Base-by-base conservation (phyloP, 2,797 vertebrate genomes). In the Phrynocephalus forsythii region DNA sequence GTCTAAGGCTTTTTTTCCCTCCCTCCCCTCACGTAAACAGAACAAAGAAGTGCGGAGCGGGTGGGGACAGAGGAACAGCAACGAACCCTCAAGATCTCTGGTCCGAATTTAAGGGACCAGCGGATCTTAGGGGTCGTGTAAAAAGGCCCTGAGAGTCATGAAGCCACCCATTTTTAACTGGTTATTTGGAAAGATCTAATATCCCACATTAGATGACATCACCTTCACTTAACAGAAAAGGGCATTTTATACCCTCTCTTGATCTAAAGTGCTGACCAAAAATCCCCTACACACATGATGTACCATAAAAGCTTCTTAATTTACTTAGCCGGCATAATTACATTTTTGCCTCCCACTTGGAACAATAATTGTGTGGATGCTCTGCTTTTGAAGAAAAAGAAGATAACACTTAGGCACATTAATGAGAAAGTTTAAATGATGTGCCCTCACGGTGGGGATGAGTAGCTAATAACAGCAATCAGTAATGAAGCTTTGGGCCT, bases 281-380 rank as follows among this genome's bases (percentile, higher is more conserved):
- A 92, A 79, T 10, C 18, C 87, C 38, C 91, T 16, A 79, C 9
- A 78, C 20, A 78, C 91, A 85, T 92, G 95, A 95, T 95, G 94
- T 95, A 92, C 93, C 93, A 87, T 95, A 90, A 82, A 92, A 91
- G 92, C 72, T 38, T 93, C 83, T 93, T 94, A 94, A 95, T 96
- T 92, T 92, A 93, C 88, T 94, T 95, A 93, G 91, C 90, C 94
- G 94, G 92, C 93, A 94, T 95, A 96, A 96, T 96, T 96, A 92
- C 91, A 92, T 93, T 93, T 95, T 92, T 94, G 89, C 94, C 92
- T 94, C 94, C 95, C 94, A 94, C 92, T 94, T 91, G 77, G 94
- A 90, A 92, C 82, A 90, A 85, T 94, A 95, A 95, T 94, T 93
- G 86, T 91, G 93, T 0, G 3, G 79, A 86, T 94, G 77, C 50